Evolutionary conservation across 2,797 vertebrate genomes (phyloP).

Genomic region (Ctenochaetus hawaiiensis): DNA sequence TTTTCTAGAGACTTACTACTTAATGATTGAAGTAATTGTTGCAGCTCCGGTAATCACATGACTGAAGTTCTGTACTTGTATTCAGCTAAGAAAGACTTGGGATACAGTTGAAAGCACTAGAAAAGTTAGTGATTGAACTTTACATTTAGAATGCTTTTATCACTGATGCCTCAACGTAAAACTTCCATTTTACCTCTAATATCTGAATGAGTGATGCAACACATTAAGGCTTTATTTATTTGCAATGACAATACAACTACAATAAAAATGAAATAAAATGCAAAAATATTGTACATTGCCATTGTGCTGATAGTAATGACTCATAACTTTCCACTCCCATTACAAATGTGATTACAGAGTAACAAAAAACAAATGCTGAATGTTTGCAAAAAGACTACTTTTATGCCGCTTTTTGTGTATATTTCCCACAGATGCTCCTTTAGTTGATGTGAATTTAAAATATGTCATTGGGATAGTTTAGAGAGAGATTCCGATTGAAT

Average conservation of each 20-base stretch:
- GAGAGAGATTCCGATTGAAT: background rate
- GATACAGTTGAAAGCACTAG: background rate
- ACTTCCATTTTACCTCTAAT: background rate
- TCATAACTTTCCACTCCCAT: constrained; percentile 11
- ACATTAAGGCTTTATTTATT: constrained; percentile 5
- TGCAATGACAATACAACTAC: background rate
- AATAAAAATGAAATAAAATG: background rate
- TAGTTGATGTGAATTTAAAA: background rate
- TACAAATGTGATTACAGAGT: background rate
- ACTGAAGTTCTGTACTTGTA: background rate
- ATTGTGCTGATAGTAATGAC: background rate
- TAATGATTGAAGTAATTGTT: background rate
- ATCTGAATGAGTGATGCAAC: constrained; percentile 2
- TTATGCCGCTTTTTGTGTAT: background rate
- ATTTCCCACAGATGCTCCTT: background rate
- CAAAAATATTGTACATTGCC: too few relatives aligned
- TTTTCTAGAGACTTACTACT: background rate
- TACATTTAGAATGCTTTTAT: constrained; percentile 1
- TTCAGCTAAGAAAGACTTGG: background rate
- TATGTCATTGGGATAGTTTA: background rate
- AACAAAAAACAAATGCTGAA: background rate
- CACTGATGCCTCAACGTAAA: background rate
- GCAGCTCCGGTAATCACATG: background rate
- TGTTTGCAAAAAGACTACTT: too few relatives aligned
- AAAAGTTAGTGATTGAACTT: background rate